Conservation (phyloP, 2,113 vertebrate genomes). For the Indicator maculatus region DNA sequence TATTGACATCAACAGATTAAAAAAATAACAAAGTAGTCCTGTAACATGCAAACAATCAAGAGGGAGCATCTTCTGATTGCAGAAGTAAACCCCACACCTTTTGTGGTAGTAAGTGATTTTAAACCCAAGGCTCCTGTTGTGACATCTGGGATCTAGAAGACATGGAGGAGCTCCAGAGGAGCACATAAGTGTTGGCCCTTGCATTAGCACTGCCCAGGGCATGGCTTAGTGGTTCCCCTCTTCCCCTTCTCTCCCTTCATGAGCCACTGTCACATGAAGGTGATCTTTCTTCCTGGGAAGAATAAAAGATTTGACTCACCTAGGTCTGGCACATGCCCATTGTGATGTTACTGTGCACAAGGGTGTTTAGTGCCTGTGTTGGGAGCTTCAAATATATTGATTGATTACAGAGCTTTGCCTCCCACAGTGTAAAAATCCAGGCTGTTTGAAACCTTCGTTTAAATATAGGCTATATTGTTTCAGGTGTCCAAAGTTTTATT, state of each 20-base stretch:
- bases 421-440: neutral
- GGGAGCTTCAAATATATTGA: neutral
- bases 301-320: neutral
- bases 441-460: neutral
- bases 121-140: neutral
- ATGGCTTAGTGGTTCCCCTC: neutral
- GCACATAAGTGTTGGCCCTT: neutral
- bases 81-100: neutral
- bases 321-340: neutral
- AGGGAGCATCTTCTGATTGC: neutral
- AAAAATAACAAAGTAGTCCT: neutral
- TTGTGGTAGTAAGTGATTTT: neutral
- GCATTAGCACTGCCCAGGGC: neutral
- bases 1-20: neutral
- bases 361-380: neutral
- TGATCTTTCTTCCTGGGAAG: neutral
- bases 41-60: neutral
- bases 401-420: neutral
- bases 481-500: constrained; percentile 55
- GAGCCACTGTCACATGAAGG: neutral
- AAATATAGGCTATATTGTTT: constrained; percentile 41
- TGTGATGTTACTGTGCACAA: neutral
- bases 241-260: neutral
- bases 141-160: neutral
- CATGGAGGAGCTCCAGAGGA: neutral